Conservation (phyloP, 2,797 vertebrate species). For the Melanotaenia maccullochi region DNA sequence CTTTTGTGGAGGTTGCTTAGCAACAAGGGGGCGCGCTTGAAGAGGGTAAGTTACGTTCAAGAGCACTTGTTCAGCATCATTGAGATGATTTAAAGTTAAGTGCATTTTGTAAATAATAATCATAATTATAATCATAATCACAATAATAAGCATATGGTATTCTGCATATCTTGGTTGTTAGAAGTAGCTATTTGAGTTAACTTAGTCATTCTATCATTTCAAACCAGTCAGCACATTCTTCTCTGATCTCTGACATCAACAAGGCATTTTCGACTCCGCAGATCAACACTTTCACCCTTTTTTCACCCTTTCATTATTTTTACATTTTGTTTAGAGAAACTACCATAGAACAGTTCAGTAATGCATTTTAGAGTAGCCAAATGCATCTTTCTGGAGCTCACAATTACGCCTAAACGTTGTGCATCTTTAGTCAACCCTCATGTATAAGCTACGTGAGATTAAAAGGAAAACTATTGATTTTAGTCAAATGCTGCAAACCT, state of each 20-base stretch:
- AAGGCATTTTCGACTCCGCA: too few species aligned
- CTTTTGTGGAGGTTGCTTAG: slow-evolving; percentile 70
- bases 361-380: not conserved
- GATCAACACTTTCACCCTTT: not conserved
- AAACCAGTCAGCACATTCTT: too few species aligned
- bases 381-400: too few species aligned
- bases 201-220: too few species aligned
- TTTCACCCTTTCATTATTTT: not conserved
- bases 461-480: not conserved
- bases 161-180: not conserved
- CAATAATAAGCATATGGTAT: not conserved
- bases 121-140: not conserved
- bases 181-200: too few species aligned
- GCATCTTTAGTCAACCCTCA: too few species aligned
- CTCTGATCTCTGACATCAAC: too few species aligned
- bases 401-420: too few species aligned
- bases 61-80: slow-evolving; percentile 30
- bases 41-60: slow-evolving; percentile 63
- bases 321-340: not conserved
- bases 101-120: not conserved
- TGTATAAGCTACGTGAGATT: not conserved
- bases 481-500: not conserved
- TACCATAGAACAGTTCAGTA: not conserved
- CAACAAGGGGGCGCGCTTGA: slow-evolving; percentile 70
- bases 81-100: not conserved